Evolutionary conservation across 2,888 invertebrate genomes (phyloP).

Genomic region (Helicoverpa assulta): DNA sequence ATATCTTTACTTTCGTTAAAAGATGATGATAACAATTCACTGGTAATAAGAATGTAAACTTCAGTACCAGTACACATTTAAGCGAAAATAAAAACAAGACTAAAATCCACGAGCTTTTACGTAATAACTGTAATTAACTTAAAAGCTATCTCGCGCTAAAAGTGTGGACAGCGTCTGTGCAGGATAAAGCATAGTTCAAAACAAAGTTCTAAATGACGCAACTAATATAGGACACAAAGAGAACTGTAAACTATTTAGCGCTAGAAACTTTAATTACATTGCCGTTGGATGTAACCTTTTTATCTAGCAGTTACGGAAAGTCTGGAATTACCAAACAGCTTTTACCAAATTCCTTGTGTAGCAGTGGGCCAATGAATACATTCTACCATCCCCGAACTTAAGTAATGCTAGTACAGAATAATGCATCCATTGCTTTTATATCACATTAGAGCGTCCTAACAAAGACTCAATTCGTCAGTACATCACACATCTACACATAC

Average conservation of each 20-base stretch:
- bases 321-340: too few species aligned
- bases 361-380: not conserved
- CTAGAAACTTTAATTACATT: constrained; percentile 18
- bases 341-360: too few species aligned
- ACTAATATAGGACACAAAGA: constrained; percentile 17
- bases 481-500: constrained; percentile 27
- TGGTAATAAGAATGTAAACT: constrained; percentile 11
- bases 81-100: constrained; percentile 40
- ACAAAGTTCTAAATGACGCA: constrained; percentile 24
- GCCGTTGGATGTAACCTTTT: constrained; percentile 13
- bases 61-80: constrained; percentile 4
- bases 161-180: constrained; percentile 6
- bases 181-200: constrained; percentile 10
- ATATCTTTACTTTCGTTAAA: too few species aligned
- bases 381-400: not conserved
- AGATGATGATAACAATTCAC: constrained; percentile 23
- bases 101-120: constrained; percentile 18
- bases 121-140: constrained; percentile 43
- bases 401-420: not conserved
- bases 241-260: constrained; percentile 17
- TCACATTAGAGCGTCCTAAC: constrained; percentile 34
- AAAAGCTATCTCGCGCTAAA: constrained; percentile 33
- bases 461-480: constrained; percentile 42
- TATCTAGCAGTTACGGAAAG: constrained; percentile 18
- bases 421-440: constrained; percentile 17